Base-by-base conservation (phyloP, 2,113 vertebrate genomes). In the Otocyon megalotis region DNA sequence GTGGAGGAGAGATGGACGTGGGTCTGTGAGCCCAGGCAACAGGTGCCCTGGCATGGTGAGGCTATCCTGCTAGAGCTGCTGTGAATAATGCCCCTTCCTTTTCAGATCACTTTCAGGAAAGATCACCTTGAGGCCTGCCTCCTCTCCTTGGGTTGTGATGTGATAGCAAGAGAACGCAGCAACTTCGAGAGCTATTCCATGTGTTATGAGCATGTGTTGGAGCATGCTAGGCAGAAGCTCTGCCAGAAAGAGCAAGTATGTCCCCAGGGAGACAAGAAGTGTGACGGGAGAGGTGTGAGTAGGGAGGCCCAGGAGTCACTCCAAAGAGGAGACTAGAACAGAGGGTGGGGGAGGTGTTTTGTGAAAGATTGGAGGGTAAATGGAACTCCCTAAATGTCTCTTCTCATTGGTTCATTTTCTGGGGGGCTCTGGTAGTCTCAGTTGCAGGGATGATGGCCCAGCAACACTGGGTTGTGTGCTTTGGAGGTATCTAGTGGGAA, bases 121-220 rank as follows among this genome's bases (percentile, higher is more conserved):
- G 97, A 97, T 65, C 97, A 98, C 92, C 98, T 99, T 11, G 97
- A 99, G 89, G 89, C 91, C 22, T 98, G 99, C 96, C 98, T 99
- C 53, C 94, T 97, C 13, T 67, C 98, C 28, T 96, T 99, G 80
- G 96, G 98, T 37, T 98, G 98, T 60, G 99, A 98, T 1, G 93
- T 99, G 95, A 98, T 97, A 97, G 98, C 98, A 62, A 98, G 98
- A 94, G 99, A 99, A 92, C 58, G 69, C 63, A 98, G 98, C 97
- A 98, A 96, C 98, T 99, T 99, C 58, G 97, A 99, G 97, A 98
- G 97, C 62, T 99, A 99, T 85, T 99, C 98, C 1, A 98, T 97
- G 97, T 99, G 98, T 95, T 99, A 99, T 3, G 99, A 99, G 97
- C 99, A 99, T 5, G 96, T 98, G 60, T 97, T 99, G 93, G 98